phyloP scores from a whole-genome alignment of 2,888 invertebrate species.

The Lycocerus yunnanus region DNA sequence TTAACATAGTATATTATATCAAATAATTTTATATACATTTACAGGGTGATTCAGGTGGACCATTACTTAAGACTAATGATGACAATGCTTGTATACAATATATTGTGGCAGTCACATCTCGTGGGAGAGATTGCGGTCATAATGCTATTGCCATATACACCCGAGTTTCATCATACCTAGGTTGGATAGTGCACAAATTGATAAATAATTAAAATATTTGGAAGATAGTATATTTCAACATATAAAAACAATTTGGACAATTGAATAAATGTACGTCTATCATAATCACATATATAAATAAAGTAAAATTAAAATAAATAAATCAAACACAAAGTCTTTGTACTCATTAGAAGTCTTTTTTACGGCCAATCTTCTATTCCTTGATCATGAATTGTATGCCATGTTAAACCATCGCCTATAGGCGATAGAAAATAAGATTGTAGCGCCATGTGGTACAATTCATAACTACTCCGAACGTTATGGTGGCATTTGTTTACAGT shows the following conservation, averaged over 20 bases:
- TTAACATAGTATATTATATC: too few relatives aligned
- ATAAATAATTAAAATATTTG: slow-evolving; percentile 43
- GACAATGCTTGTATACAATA: slow-evolving; percentile 63
- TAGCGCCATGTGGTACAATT: too few relatives aligned
- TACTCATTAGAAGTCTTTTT: slow-evolving; percentile 11
- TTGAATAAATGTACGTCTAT: not conserved
- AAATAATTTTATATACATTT: too few relatives aligned
- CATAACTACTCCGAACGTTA: too few relatives aligned
- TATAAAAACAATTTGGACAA: not conserved
- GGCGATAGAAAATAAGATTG: too few relatives aligned
- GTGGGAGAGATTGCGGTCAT: slow-evolving; percentile 61
- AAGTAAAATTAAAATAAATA: too few relatives aligned
- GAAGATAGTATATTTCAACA: slow-evolving; percentile 7
- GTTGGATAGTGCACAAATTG: slow-evolving; percentile 62
- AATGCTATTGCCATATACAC: slow-evolving; percentile 65
- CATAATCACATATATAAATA: not conserved
- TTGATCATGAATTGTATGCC: slow-evolving; percentile 72
- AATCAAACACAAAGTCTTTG: not conserved
- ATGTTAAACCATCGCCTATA: slow-evolving; percentile 82
- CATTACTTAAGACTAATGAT: slow-evolving; percentile 61
- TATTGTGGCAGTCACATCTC: slow-evolving; percentile 64
- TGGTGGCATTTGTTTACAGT: too few relatives aligned
- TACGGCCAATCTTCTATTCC: slow-evolving; percentile 52
- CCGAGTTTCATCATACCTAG: slow-evolving; percentile 59
- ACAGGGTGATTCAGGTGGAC: slow-evolving; percentile 78